phyloP scores from a whole-genome alignment of 2,113 vertebrate species.

The Antechinus stuartii region DNA sequence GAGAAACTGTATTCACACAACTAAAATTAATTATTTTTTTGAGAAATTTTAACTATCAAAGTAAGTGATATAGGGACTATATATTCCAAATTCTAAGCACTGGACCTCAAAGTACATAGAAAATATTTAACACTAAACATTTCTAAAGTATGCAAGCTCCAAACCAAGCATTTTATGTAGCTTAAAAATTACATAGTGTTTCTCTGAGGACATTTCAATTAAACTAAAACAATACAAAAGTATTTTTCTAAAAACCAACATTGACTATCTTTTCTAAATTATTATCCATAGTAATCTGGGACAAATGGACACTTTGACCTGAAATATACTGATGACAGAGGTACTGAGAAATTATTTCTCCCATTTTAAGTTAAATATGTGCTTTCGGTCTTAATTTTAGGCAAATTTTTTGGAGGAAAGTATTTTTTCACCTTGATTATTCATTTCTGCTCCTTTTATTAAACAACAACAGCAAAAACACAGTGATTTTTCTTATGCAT shows the following conservation, averaged over 20 bases:
- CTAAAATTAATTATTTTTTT: not conserved
- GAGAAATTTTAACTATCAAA: slow-evolving; percentile 44
- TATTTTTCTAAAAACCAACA: slow-evolving; percentile 27
- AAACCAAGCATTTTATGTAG: not conserved
- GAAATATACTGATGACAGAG: slow-evolving; percentile 53
- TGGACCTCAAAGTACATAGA: slow-evolving; percentile 19
- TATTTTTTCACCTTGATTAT: slow-evolving; percentile 28
- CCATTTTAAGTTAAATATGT: slow-evolving; percentile 15
- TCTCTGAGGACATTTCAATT: not conserved
- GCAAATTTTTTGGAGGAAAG: not conserved
- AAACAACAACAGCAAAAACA: not conserved
- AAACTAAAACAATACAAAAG: slow-evolving; percentile 45
- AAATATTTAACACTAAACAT: not conserved
- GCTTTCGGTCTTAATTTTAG: slow-evolving; percentile 20
- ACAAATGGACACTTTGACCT: slow-evolving; percentile 30
- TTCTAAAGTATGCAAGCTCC: not conserved
- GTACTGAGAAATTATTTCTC: slow-evolving; percentile 18
- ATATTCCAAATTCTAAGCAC: slow-evolving; percentile 26
- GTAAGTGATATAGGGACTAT: slow-evolving; percentile 45
- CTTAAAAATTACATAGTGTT: not conserved
- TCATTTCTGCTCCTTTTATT: slow-evolving; percentile 8
- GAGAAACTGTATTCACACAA: not conserved
- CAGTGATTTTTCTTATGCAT: not conserved
- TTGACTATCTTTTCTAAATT: slow-evolving; percentile 8
- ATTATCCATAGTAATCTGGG: not conserved